Base-by-base conservation (phyloP, 2,797 vertebrate species). In the Spheniscus humboldti region DNA sequence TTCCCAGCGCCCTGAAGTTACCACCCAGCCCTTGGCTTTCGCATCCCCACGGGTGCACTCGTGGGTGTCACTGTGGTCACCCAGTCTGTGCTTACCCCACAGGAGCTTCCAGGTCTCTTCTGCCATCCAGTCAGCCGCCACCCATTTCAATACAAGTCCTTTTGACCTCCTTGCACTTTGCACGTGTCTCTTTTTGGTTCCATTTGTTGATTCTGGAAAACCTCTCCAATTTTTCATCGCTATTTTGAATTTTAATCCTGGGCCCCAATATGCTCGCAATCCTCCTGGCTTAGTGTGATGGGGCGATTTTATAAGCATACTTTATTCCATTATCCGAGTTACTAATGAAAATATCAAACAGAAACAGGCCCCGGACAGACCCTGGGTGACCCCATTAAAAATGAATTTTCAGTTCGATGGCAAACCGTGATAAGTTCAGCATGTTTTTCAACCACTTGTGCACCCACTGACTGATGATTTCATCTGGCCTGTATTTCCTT, bases 161-260 rank as follows among this genome's bases (percentile, higher is more conserved):
- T 90, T 76, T 90, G 73, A 92, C 82, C 85, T 83, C 57, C 52
- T 53, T 76, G 43, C 74, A 76, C 52, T 93, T 74, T 45, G 23
- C 64, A 75, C 10, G 1, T 41, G 37, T 68, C 74, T 92, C 60
- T 92, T 64, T 72, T 95, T 43, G 22, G n/a, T 84, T 95, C 66
- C 47, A 53, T 88, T 95, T 97, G 96, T 96, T 96, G 86, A 95
- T 90, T 95, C 85, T 97, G 96, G 94, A 97, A 96, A 95, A 90
- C 31, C 24, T 76, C 57, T 91, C 55, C 0, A 0, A 37, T 72
- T 88, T 96, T 94, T 93, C 88, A 57, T 78, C 55, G 80, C 56
- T 75, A 66, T 95, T 92, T 95, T 95, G 91, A 78, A 88, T 96
- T 93, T 88, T 96, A 95, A 90, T 95, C 90, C 94, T 69, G 73